Conservation (phyloP, 2,888 invertebrate genomes). For the Hypselothyrea guttata region DNA sequence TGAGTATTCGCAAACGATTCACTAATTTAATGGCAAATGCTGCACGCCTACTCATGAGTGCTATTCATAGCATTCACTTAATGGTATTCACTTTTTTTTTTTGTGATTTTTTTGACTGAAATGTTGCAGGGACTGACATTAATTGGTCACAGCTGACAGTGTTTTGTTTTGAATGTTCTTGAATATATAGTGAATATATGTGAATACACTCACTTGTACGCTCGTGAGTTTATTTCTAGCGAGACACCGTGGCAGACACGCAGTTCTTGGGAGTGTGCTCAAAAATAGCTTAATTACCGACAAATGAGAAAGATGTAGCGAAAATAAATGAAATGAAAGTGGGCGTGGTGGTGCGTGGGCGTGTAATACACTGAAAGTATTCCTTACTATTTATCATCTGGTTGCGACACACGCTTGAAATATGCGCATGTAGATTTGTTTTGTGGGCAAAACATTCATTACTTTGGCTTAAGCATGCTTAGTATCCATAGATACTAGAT, state of each 20-base stretch:
- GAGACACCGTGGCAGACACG: conserved; percentile 53
- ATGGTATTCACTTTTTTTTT: too few relatives aligned
- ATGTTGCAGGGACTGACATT: conserved; percentile 57
- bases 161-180: conserved; percentile 62
- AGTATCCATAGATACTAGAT: background rate
- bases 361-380: too few relatives aligned
- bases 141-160: conserved; percentile 66
- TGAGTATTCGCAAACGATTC: background rate
- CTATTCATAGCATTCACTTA: conserved; percentile 12
- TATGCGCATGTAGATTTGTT: conserved; percentile 27
- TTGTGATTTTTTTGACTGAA: too few relatives aligned
- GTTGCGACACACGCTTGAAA: conserved; percentile 1
- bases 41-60: conserved; percentile 8
- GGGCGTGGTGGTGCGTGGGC: too few relatives aligned
- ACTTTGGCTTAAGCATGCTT: conserved; percentile 6
- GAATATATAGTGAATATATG: too few relatives aligned
- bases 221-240: conserved; percentile 10
- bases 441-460: conserved; percentile 6
- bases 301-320: conserved; percentile 54
- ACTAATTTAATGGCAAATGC: background rate
- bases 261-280: conserved; percentile 12
- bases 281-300: conserved; percentile 73
- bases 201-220: conserved; percentile 12
- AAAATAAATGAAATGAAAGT: conserved; percentile 45
- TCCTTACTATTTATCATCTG: background rate